phyloP scores from a whole-genome alignment of 37 sponge, comb jelly and placozoan genomes.

The Oscarella lobularis region DNA sequence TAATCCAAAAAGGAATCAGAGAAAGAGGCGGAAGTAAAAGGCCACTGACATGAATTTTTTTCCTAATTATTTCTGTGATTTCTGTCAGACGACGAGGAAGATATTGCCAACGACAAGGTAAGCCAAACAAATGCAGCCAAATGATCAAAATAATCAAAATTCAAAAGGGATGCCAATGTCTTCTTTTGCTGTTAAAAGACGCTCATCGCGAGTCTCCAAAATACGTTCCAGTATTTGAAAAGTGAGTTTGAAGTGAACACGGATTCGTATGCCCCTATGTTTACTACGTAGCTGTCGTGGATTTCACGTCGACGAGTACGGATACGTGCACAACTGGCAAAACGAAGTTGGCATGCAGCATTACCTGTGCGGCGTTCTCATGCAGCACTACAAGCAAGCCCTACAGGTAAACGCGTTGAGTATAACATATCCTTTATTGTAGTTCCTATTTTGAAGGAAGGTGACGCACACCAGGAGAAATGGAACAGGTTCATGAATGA shows the following conservation, averaged over 20 bases:
- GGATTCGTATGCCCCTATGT: neutral
- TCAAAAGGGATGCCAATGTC: neutral
- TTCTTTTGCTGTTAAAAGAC: neutral
- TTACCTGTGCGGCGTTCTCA: slow-evolving; percentile 46
- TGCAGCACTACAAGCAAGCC: slow-evolving; percentile 46
- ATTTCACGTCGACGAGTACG: slow-evolving; percentile 33
- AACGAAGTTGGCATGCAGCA: slow-evolving; percentile 16
- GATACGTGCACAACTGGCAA: slow-evolving; percentile 52
- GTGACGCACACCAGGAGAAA: neutral
- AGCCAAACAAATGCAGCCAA: neutral
- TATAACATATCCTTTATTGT: neutral
- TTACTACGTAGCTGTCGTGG: neutral
- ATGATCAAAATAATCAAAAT: neutral
- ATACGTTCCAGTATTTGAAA: neutral
- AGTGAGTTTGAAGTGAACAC: neutral
- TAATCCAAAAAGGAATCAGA: neutral
- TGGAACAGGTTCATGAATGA: neutral
- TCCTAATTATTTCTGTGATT: too few relatives aligned
- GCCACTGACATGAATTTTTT: too few relatives aligned
- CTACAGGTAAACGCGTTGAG: slow-evolving; percentile 7
- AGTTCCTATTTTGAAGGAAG: neutral
- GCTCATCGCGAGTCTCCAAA: neutral
- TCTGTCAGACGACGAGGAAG: too few relatives aligned
- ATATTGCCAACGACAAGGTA: too few relatives aligned
- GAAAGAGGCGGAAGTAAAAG: too few relatives aligned